Base-by-base conservation (phyloP, 2,113 vertebrate genomes). In the Carassius carassius region DNA sequence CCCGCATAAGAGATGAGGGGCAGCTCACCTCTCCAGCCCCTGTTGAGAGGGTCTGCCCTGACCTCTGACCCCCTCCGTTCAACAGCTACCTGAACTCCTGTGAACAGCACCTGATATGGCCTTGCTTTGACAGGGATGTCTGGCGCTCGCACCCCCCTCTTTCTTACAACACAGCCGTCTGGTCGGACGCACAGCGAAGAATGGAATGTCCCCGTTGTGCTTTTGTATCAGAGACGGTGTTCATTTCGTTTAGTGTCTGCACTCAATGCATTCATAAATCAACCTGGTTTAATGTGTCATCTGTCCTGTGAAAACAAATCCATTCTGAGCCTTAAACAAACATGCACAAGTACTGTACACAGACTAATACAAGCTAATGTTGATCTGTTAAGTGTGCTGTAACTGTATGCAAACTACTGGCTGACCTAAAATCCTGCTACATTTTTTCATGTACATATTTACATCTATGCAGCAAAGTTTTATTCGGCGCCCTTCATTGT, bases 51-150 rank as follows among this genome's bases (percentile, higher is more conserved):
- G 37, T 81, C 17, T 69, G 41, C 63, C 56, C 60, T 81, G 60
- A 65, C 60, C 79, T 67, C 11, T 81, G 25, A 81, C 63, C 63
- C 62, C n/a, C 44, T 70, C 23, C 70, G 76, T 81, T 87, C 70
- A 60, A 41, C 70, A 84, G 86, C 77, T 84, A 87, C 72, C 86
- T 87, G 86, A 76, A 80, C 47, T 84, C 35, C 49, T 84, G 82
- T 76, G 82, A 87, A 79, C 62, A 84, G 78, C 70, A 87, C 82
- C 78, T 76, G 82, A 87, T 87, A 84, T n/a, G 63, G 10, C 51
- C 70, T 41, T 35, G 49, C 78, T 23, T 84, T 87, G 86, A 75
- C 82, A 84, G 82, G 78, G 84, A 75, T 44, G 82, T 84, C 78
- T 84, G 60, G 14, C 72, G 13, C 62, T 32, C 35, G 14, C 62